Evolutionary conservation across 2,888 invertebrate genomes (phyloP), one percentile per base, ranked within the genome.

Genomic region (Schrankia costaestrigalis): DNA sequence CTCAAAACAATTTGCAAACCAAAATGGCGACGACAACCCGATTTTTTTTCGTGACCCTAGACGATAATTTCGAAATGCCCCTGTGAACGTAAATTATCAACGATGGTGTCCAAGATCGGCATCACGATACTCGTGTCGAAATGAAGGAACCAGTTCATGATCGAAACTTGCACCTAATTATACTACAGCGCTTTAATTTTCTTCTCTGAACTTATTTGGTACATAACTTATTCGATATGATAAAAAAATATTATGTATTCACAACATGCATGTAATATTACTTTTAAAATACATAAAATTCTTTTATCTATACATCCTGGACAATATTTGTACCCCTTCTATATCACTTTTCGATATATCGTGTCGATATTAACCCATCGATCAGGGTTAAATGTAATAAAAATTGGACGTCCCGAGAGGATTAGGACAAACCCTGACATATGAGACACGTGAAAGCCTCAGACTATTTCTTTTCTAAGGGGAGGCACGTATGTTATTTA

Each of bases 351-450:
- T 61, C 64, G 60, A 69, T 78, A 69, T 78, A 79, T 77, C 71
- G 75, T 70, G 62, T 62, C 72, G 69, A 78, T 84, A 85, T 81
- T 80, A 75, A 60, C 48, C 70, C 70, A 71, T 83, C 78, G 61
- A 81, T 85, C 84, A 85, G 77, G 76, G 72, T 67, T 68, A 71
- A 74, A 71, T 55, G 80, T 78, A 86, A 86, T 86, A 86, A 86
- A 82, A 84, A 80, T 78, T 71, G 78, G 69, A 74, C 65, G 73
- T 77, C 81, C 84, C 80, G 51, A 60, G 65, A 71, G 83, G 83
- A 84, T 86, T 83, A 83, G 74, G 71, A 66, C 74, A 80, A 83
- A 83, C 79, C 76, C 80, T 84, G 84, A 85, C 78, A 68, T 76
- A 86, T 84, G 86, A 77, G 86, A 82, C 84, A 73, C 55, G 63